phyloP scores from a whole-genome alignment of 2,113 vertebrate genomes.

The Poecilia latipinna region DNA sequence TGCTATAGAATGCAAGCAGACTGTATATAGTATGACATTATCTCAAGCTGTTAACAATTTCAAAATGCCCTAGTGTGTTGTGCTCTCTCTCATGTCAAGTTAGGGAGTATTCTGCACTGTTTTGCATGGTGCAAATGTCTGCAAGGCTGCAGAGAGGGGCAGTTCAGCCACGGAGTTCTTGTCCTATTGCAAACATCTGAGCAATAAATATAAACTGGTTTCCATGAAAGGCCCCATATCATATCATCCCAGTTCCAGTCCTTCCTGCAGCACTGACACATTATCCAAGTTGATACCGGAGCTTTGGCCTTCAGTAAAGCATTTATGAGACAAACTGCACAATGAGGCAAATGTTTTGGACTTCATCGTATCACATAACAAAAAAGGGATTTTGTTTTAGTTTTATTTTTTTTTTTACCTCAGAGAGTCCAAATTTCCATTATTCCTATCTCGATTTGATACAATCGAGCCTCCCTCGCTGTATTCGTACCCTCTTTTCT shows the following conservation, averaged over 20 bases:
- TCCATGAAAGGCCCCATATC: no score
- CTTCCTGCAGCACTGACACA: not conserved
- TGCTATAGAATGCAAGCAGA: no score
- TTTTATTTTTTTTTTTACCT: no score
- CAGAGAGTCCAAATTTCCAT: no score
- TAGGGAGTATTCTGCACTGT: not conserved
- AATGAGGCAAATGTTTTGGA: no score
- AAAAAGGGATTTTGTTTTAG: no score
- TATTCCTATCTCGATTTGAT: no score
- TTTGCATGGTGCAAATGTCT: not conserved
- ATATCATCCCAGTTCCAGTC: no score
- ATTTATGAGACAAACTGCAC: not conserved
- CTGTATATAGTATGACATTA: no score
- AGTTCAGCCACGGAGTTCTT: not conserved
- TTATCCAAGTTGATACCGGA: not conserved
- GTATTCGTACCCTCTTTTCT: no score
- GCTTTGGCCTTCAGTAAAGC: not conserved
- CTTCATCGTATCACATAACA: not conserved
- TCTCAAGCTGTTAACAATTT: not conserved
- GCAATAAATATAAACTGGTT: not conserved
- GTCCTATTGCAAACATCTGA: not conserved
- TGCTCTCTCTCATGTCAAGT: not conserved
- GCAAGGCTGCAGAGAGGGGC: not conserved
- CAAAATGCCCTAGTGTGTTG: not conserved
- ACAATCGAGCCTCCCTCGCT: no score